phyloP scores from a whole-genome alignment of 2,888 invertebrate genomes.

The Andrena trimmerana region DNA sequence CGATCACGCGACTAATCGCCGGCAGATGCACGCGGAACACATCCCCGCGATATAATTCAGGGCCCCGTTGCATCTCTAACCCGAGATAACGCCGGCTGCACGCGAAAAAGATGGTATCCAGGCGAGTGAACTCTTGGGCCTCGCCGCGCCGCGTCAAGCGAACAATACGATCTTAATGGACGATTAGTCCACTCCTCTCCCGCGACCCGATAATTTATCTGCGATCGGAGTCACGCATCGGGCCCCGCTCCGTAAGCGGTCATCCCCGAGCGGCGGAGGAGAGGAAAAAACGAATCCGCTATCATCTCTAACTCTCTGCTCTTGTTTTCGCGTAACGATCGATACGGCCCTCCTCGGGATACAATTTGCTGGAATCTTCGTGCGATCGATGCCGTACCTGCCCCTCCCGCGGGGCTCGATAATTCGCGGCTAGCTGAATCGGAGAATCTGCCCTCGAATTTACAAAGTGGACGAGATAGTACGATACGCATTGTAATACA shows the following conservation, averaged over 20 bases:
- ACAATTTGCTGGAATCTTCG: slow-evolving; percentile 43
- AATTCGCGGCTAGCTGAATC: slow-evolving; percentile 40
- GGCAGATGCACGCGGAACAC: slow-evolving; percentile 15
- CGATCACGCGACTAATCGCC: slow-evolving; percentile 43
- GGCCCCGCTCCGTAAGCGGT: slow-evolving; percentile 7
- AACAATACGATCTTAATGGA: slow-evolving; percentile 46
- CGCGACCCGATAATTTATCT: slow-evolving; percentile 41
- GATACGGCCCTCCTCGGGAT: slow-evolving; percentile 26
- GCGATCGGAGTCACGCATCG: slow-evolving; percentile 40
- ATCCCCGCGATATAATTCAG: slow-evolving; percentile 11
- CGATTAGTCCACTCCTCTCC: slow-evolving; percentile 16
- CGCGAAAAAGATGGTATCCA: background rate
- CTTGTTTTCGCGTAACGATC: slow-evolving; percentile 14
- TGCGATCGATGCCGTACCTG: slow-evolving; percentile 2
- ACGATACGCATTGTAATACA: slow-evolving; percentile 41
- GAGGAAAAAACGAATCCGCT: background rate
- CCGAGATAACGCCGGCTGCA: slow-evolving; percentile 15
- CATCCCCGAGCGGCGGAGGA: background rate
- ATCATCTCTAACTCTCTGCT: background rate
- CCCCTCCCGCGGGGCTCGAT: background rate
- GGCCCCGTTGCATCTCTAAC: background rate
- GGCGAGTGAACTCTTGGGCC: background rate
- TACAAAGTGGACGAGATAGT: slow-evolving; percentile 38
- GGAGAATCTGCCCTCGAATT: slow-evolving; percentile 33
- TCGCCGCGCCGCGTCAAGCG: slow-evolving; percentile 25